Conservation (phyloP, 2,113 vertebrate species). For the Mastomys coucha region DNA sequence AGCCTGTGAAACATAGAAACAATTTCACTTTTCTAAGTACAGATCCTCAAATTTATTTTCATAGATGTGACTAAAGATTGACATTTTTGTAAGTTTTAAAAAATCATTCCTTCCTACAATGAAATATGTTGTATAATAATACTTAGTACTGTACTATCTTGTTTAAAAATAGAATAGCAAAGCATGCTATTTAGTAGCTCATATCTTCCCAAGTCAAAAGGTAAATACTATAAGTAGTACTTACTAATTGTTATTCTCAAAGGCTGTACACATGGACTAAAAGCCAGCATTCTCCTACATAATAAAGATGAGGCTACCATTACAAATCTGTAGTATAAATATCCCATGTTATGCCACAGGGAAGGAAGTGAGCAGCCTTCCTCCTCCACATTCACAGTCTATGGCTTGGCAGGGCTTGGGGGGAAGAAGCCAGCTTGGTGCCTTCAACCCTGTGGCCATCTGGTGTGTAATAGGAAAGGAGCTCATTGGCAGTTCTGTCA, state of each 20-base stretch:
- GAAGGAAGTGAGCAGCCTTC: background rate
- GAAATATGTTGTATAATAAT: background rate
- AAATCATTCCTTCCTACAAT: background rate
- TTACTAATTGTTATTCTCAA: background rate
- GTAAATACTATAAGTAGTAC: background rate
- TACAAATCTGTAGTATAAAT: background rate
- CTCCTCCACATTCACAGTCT: background rate
- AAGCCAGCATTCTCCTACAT: background rate
- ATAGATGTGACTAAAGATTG: background rate
- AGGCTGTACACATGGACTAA: background rate
- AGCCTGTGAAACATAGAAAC: background rate
- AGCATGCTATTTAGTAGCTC: background rate
- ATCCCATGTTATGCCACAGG: rapidly evolving
- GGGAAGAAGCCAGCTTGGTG: background rate
- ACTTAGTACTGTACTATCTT: background rate
- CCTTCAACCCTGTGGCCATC: constrained; percentile 3
- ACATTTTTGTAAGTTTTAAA: constrained; percentile 2
- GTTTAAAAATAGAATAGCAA: constrained; percentile 22
- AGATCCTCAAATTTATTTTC: constrained; percentile 20
- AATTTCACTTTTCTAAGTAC: background rate
- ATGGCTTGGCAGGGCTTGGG: background rate
- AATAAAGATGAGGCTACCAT: background rate
- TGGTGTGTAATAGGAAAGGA: background rate
- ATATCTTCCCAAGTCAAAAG: constrained; percentile 4
- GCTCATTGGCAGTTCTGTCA: constrained; percentile 66